These are phyloP conservation scores for Drosophila sulfurigaster DNA, from an alignment of 1,140 invertebrate genomes.

Conservation along the genomic window DNA sequence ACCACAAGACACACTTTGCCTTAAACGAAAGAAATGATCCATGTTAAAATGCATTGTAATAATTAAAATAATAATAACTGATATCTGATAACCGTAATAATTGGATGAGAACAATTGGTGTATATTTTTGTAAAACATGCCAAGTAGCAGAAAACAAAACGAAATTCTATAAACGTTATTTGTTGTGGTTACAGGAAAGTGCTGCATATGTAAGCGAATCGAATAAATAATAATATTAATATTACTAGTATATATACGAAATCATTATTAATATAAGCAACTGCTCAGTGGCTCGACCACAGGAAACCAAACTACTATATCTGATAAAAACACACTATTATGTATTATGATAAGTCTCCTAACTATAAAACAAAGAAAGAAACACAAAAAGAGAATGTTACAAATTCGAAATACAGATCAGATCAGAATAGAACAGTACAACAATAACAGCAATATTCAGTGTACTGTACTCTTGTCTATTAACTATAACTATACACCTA, in stretches of 20 bases:
- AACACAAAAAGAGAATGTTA: constrained; percentile 9
- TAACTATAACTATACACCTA: constrained; percentile 3
- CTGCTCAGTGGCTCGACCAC: constrained; percentile 43
- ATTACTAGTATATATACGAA: constrained; percentile 15
- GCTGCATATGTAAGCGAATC: constrained; percentile 32
- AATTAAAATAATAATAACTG: constrained; percentile 5
- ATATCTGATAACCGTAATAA: background rate
- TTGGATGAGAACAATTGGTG: constrained; percentile 21
- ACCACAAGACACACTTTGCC: constrained; percentile 36
- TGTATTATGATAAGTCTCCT: constrained; percentile 29
- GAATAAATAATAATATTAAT: constrained; percentile 31
- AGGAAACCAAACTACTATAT: constrained; percentile 34
- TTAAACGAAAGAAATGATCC: constrained; percentile 37
- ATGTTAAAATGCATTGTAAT: constrained; percentile 26
- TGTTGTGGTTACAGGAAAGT: constrained; percentile 26
- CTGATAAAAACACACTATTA: constrained; percentile 15
- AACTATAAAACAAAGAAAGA: constrained; percentile 17
- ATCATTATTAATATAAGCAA: constrained; percentile 23
- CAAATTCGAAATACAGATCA: constrained; percentile 24
- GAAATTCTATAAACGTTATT: constrained; percentile 38
- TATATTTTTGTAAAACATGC: constrained; percentile 48
- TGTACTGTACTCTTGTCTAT: constrained; percentile 20
- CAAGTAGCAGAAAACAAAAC: constrained; percentile 4
- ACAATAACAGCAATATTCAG: constrained; percentile 15
- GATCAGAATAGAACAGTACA: constrained; percentile 13